These are phyloP conservation scores for Xenus cinereus DNA, from an alignment of 2,113 vertebrate genomes.

Conservation along the genomic window DNA sequence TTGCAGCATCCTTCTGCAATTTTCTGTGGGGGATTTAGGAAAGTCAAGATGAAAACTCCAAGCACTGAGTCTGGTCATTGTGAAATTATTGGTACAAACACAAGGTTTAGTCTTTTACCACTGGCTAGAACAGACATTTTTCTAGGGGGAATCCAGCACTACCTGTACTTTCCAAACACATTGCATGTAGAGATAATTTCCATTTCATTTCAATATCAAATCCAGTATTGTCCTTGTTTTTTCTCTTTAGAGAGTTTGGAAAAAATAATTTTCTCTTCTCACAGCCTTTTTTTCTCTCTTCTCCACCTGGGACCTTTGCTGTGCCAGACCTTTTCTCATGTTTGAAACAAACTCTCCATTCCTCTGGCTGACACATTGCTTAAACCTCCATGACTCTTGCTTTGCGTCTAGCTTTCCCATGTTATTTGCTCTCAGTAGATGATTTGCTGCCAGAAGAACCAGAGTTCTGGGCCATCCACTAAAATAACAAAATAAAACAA, in stretches of 20 bases:
- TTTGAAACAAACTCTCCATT: background rate
- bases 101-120: background rate
- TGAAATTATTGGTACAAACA: background rate
- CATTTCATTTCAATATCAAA: background rate
- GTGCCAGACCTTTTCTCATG: background rate
- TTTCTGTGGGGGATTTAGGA: background rate
- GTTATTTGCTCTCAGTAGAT: background rate
- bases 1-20: background rate
- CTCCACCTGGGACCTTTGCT: background rate
- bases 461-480: background rate
- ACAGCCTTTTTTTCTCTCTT: background rate
- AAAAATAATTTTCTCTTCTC: background rate
- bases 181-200: background rate
- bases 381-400: background rate
- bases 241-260: background rate
- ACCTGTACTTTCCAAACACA: background rate
- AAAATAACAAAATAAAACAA: background rate
- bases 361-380: background rate
- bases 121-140: background rate
- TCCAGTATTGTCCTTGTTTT: background rate
- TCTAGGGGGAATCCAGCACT: background rate
- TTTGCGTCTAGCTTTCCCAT: background rate
- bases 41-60: background rate
- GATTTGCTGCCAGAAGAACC: background rate
- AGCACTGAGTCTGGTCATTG: accelerated